Base-by-base conservation (phyloP, 1,140 invertebrate genomes). In the Papilio dardanus region DNA sequence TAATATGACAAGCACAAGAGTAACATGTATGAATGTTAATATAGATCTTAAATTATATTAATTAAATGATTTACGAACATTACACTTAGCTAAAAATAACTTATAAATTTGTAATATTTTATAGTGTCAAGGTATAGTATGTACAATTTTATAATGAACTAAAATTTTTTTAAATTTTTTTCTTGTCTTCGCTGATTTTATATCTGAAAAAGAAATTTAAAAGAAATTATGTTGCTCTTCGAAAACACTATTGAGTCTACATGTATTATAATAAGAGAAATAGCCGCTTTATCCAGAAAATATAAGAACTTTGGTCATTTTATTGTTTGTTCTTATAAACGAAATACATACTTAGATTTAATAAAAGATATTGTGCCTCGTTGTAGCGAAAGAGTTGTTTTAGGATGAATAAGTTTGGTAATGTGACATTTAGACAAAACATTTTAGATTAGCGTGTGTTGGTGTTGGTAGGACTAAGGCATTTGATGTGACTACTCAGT, bases 171-270 rank as follows among this genome's bases (percentile, higher is more conserved):
- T 8, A 62, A 12, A 62, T 14, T 24, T 28, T n/a, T n/a, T 30
- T 69, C 67, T 69, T 37, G 31, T 24, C 35, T n/a, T 40, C 33
- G 67, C 7, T 69, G 67, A 69, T 40, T 69, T 19, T 37, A 69
- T 14, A 69, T 69, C 67, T 69, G 67, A 69, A 69, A 69, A 69
- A 69, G 10, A 35, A 68, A 68, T 37, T 28, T 62, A 30, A 62
- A 62, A 62, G 28, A 24, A 62, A 62, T 62, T 28, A 12, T 14
- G 54, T 14, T 62, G 24, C 12, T 14, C 24, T 62, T 3, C n/a
- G 14, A 30, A 14, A 62, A 24, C 21, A 62, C 54, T 54, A 24
- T 54, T 24, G n/a, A n/a, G n/a, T 2, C 24, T 54, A 54, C 50
- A 54, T 50, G 16, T 58, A 54, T 54, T 54, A 58, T 0, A 28